phyloP scores from a whole-genome alignment of 2,888 invertebrate genomes.

The Cerastoderma edule region DNA sequence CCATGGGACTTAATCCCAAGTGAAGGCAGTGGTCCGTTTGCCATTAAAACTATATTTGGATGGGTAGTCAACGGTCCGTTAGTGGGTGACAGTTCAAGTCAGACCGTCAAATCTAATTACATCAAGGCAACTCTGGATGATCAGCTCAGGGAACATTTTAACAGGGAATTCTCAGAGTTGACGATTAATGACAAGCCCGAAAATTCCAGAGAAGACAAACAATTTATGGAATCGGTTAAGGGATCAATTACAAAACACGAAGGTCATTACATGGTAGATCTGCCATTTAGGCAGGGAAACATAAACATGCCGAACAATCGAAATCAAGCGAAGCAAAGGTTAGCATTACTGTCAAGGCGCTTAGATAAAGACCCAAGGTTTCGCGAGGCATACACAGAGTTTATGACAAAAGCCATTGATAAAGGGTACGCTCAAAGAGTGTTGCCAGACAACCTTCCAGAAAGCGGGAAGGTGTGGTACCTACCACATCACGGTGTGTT shows the following conservation, averaged over 20 bases:
- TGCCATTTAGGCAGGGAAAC: constrained; percentile 33
- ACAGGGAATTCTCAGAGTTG: too few species aligned
- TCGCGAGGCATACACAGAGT: constrained; percentile 2
- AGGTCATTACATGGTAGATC: constrained; percentile 41
- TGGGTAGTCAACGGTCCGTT: constrained; percentile 52
- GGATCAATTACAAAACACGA: background rate
- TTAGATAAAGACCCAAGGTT: constrained; percentile 3
- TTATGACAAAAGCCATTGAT: constrained; percentile 22
- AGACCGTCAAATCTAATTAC: too few species aligned
- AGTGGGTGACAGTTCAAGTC: background rate
- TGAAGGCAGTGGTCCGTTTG: constrained; percentile 35
- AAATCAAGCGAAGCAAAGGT: background rate
- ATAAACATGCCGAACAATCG: constrained; percentile 15
- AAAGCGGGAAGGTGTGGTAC: constrained; percentile 31
- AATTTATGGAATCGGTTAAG: constrained; percentile 13
- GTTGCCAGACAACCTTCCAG: background rate
- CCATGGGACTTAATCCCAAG: constrained; percentile 52
- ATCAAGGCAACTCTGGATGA: too few species aligned
- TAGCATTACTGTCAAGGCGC: constrained; percentile 1
- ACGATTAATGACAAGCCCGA: too few species aligned
- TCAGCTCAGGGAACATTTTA: too few species aligned
- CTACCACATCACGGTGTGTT: constrained; percentile 40
- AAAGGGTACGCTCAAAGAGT: constrained; percentile 23
- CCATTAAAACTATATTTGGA: constrained; percentile 44
- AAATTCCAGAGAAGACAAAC: too few species aligned